Base-by-base conservation (phyloP, 2,888 invertebrate species). In the Odontothrips loti region DNA sequence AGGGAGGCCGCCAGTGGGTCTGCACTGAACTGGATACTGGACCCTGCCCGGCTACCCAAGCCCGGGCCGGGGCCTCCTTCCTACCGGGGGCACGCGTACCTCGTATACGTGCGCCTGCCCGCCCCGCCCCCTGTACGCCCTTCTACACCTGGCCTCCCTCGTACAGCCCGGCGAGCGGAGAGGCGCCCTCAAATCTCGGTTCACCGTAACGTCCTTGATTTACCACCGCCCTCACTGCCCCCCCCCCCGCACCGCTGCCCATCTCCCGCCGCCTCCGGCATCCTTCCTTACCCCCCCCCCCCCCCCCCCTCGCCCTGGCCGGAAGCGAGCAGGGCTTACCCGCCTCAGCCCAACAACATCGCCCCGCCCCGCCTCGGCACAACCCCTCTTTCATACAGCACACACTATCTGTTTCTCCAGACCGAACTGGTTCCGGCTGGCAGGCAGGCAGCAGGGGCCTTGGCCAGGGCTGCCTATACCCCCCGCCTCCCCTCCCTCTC, bases 111-210 rank as follows among this genome's bases (percentile, higher is more conserved):
- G 58, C 58, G 15, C 20, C 58, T 15, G 15, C 51, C 85, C 85
- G 85, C 84, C 84, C 83, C 84, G 83, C 84, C 83, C 82, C 82
- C 80, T 43, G 84, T 82, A 82, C 83, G 81, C 82, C 80, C 83
- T 43, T 43, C 34, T 43, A 43, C 34, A 43, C 34, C 34, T 43
- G 34, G 34, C 34, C 34, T 43, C 34, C 34, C 34, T n/a, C 34
- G 34, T 43, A 43, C 34, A 43, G 34, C 34, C 34, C 34, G 83
- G 81, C 82, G 83, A 83, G 84, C 83, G 23, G 48, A 12, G 48
- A 2, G 51, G 51, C 51, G 20, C 68, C 68, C 68, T 75, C 23
- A 75, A 75, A 75, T 75, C 68, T 27, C 68, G 68, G 68, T 75
- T 75, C 68, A 75, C 68, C 68, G 23, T 75, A 75, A 75, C 68